These are phyloP conservation scores for Semicossyphus pulcher DNA, from an alignment of 2,113 vertebrate genomes.

Conservation along the genomic window DNA sequence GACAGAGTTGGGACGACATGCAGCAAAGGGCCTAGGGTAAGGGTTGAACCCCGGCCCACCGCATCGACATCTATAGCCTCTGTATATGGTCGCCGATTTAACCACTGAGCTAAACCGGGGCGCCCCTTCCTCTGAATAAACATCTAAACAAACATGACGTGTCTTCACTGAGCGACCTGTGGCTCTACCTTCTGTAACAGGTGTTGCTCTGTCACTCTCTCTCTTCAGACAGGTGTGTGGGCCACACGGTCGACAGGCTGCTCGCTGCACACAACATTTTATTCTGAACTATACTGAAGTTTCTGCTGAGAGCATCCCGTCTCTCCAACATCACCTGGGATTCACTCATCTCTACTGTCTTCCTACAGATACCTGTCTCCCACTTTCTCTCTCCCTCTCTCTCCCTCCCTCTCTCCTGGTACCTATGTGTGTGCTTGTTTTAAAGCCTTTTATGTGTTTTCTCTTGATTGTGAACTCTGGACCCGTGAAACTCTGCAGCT, in stretches of 20 bases:
- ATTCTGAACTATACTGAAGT: neutral
- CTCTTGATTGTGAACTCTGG: conserved; percentile 48
- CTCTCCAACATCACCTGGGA: conserved; percentile 35
- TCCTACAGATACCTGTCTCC: conserved; percentile 14
- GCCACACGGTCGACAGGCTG: no score
- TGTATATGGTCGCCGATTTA: no score
- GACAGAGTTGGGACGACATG: no score
- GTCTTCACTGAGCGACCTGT: neutral
- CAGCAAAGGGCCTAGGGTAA: no score
- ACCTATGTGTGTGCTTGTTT: conserved; percentile 11
- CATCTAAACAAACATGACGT: neutral
- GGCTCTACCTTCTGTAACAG: neutral
- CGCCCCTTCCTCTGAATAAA: neutral
- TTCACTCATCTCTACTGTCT: conserved; percentile 16
- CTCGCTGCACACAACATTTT: no score
- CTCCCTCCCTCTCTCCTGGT: conserved; percentile 4
- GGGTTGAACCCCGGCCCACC: no score
- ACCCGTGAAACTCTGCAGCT: conserved; percentile 43
- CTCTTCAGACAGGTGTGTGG: no score
- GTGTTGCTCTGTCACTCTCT: no score
- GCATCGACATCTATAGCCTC: no score
- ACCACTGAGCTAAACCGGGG: no score
- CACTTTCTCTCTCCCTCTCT: neutral
- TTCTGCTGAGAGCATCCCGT: conserved; percentile 12
- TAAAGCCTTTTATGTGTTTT: conserved; percentile 45